phyloP scores from a whole-genome alignment of 2,888 invertebrate species.

The Drosophila affinis region DNA sequence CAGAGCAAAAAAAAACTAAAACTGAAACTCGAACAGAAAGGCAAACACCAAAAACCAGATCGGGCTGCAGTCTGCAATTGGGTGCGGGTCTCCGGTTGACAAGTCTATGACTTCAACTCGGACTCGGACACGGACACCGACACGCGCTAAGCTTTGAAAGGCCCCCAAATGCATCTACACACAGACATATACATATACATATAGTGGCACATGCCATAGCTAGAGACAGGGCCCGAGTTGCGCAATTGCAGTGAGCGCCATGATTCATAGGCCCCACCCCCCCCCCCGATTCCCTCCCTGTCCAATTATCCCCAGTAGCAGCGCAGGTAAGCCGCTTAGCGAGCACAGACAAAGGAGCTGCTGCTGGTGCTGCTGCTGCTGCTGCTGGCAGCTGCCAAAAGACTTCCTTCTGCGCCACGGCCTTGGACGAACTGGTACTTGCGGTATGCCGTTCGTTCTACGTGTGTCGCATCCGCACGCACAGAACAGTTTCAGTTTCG shows the following conservation, averaged over 20 bases:
- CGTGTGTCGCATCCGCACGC: constrained; percentile 42
- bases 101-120: constrained; percentile 4
- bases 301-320: constrained; percentile 57
- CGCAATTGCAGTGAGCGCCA: constrained; percentile 57
- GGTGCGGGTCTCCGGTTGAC: background rate
- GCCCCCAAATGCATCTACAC: constrained; percentile 39
- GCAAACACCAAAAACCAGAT: background rate
- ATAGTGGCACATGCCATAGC: constrained; percentile 36
- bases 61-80: constrained; percentile 18
- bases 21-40: constrained; percentile 12
- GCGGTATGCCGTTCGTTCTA: background rate
- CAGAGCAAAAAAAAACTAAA: constrained; percentile 8
- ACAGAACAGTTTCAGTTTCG: constrained; percentile 66
- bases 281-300: background rate
- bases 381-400: constrained; percentile 17
- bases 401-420: constrained; percentile 69
- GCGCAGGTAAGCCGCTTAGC: constrained; percentile 62
- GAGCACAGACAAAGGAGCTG: constrained; percentile 43
- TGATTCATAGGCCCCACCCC: constrained; percentile 54
- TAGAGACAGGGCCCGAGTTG: constrained; percentile 38
- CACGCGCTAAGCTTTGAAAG: constrained; percentile 46
- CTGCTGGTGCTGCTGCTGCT: background rate
- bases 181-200: no score
- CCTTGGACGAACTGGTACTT: constrained; percentile 49
- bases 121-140: constrained; percentile 27